A percentile compares a stretch with the other conserved stretches of the same genome.
Evolutionary conservation across 2,888 invertebrate species (phyloP).

Genomic region (Mesorhabditis spiculigera): DNA sequence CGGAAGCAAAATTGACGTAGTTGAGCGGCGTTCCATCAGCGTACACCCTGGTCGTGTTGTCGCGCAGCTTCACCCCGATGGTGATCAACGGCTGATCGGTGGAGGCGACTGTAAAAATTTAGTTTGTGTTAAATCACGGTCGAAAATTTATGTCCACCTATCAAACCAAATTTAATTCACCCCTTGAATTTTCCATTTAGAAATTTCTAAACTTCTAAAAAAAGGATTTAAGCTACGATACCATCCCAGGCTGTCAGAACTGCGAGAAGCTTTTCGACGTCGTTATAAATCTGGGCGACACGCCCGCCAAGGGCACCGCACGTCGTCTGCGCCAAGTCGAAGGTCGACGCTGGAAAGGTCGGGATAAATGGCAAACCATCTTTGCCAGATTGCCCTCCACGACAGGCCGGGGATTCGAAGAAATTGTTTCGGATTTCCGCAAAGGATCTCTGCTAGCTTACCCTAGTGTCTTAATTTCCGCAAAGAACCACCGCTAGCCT

Average conservation of each 20-base stretch:
- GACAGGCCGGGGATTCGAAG: no score
- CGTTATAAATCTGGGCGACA: neutral
- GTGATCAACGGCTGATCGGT: neutral
- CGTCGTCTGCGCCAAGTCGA: neutral
- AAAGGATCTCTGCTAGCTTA: no score
- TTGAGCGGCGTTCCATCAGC: neutral
- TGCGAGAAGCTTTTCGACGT: neutral
- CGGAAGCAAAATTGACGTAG: neutral
- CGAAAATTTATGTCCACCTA: neutral
- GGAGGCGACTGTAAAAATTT: neutral
- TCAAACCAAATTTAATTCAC: no score
- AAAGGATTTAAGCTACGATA: neutral
- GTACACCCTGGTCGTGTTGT: neutral
- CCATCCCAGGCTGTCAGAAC: neutral
- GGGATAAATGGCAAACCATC: no score
- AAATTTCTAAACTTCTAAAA: no score
- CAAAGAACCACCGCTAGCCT: no score
- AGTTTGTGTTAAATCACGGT: neutral
- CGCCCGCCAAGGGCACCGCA: neutral
- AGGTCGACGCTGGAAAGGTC: neutral
- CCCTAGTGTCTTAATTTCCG: no score
- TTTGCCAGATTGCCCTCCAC: no score
- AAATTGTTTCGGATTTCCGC: no score
- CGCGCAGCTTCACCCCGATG: neutral
- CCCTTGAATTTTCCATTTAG: no score